Base-by-base conservation (phyloP, 2,888 invertebrate species). In the Disparrhopalites patrizii region DNA sequence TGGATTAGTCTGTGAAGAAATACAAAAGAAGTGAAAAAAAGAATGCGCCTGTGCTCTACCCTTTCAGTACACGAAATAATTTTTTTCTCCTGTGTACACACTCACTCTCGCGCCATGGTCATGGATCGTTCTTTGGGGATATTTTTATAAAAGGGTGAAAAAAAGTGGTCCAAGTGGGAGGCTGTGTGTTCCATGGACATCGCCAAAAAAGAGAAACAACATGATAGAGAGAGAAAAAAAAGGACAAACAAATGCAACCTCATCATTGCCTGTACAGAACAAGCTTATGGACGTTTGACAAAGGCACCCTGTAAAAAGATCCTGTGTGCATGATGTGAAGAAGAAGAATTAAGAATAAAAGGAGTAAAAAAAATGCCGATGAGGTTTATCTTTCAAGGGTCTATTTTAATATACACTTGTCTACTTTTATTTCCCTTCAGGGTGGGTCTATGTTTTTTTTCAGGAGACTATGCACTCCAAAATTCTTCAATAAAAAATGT, bases 21-120 rank as follows among this genome's bases (percentile, higher is more conserved):
- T n/a, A 20, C 54, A 54, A 28, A 15, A 18, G 55, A 55, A 33
- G 25, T 5, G 30, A 28, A 10, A 40, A 38, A n/a, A 4, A 57
- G 15, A 30, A 61, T 51, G 50, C 50, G 51, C 60, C 60, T 61
- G 60, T 61, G 50, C 50, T 47, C 50, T 61, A 50, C 33, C 60
- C 47, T 58, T 58, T 43, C 20, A 28, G n/a, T n/a, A n/a, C n/a
- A n/a, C n/a, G n/a, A n/a, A n/a, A n/a, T n/a, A n/a, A n/a, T 20
- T 56, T 20, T 1, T 27, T 38, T 40, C 27, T 8, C 28, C 25
- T 15, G 15, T 40, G 25, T 43, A 27, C 38, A 27, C 25, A 25
- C 23, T 18, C 27, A 50, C 27, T 38, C 38, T 57, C 8, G 5
- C 28, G 7, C 25, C 38, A 25, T 23, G 38, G 23, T 27, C 25